phyloP scores from a whole-genome alignment of 92 coral and sea anemone genomes.

The Epizoanthus fatuus region DNA sequence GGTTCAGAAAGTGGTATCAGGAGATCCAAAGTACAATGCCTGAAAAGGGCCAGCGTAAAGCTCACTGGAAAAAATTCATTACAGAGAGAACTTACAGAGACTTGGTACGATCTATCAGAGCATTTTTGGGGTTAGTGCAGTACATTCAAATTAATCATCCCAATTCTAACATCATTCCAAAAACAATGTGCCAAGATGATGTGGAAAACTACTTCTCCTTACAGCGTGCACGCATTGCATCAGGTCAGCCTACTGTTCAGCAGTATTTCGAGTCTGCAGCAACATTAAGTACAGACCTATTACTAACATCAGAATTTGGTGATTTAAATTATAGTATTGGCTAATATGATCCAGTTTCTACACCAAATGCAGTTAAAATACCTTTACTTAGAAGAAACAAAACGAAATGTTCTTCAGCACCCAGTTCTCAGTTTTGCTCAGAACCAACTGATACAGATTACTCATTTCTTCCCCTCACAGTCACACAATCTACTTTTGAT shows the following conservation, averaged over 20 bases:
- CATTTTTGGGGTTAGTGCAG: slow-evolving; percentile 66
- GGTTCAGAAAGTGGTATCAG: slow-evolving; percentile 22
- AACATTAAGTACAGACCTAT: slow-evolving; percentile 25
- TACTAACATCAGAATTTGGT: slow-evolving; percentile 19
- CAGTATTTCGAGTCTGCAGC: slow-evolving; percentile 50
- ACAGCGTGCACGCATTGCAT: slow-evolving; percentile 56
- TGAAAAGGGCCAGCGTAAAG: slow-evolving; percentile 13
- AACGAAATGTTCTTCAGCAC: background rate
- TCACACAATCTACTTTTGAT: slow-evolving; percentile 12
- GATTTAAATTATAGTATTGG: slow-evolving; percentile 41
- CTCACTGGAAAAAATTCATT: background rate
- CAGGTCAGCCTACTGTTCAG: slow-evolving; percentile 40
- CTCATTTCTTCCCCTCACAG: slow-evolving; percentile 21
- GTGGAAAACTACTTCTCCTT: slow-evolving; percentile 65
- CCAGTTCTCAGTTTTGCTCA: background rate
- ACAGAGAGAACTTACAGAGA: background rate
- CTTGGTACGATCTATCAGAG: slow-evolving; percentile 35
- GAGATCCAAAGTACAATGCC: slow-evolving; percentile 32
- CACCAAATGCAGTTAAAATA: slow-evolving; percentile 50
- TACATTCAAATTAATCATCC: slow-evolving; percentile 67
- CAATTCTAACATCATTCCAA: slow-evolving; percentile 44
- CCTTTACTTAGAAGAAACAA: slow-evolving; percentile 45
- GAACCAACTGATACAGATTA: background rate
- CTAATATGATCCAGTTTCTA: slow-evolving; percentile 25
- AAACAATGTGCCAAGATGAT: slow-evolving; percentile 70